Conservation (phyloP, 2,888 invertebrate genomes). For the Ptilodon capucinus region DNA sequence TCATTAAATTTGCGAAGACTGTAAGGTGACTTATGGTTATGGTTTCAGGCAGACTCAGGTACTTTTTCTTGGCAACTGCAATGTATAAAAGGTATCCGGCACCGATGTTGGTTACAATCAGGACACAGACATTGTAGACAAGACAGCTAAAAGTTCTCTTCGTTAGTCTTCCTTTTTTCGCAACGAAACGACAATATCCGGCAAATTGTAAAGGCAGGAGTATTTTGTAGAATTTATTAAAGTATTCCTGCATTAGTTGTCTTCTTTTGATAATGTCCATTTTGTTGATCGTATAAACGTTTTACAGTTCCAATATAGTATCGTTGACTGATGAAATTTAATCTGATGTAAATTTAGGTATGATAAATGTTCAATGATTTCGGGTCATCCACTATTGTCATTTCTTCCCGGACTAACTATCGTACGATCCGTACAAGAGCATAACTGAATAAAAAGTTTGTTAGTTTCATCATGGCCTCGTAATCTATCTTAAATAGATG, state of each 20-base stretch:
- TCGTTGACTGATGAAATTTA: not conserved
- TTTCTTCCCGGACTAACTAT: no score
- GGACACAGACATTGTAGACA: constrained; percentile 33
- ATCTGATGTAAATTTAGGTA: not conserved
- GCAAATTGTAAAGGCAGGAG: constrained; percentile 34
- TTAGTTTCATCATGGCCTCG: no score
- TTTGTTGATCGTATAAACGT: constrained; percentile 5
- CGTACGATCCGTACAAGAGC: no score
- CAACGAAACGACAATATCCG: constrained; percentile 52
- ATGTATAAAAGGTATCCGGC: constrained; percentile 39
- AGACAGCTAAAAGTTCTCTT: constrained; percentile 31
- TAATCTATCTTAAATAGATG: no score
- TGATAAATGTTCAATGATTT: no score
- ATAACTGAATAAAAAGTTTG: no score
- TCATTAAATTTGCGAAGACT: constrained; percentile 36
- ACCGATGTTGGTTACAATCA: constrained; percentile 26
- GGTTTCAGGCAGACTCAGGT: constrained; percentile 44
- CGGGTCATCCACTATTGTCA: no score
- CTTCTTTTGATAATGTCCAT: constrained; percentile 26
- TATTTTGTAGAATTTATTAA: constrained; percentile 26
- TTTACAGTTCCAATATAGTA: not conserved
- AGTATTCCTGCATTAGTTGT: constrained; percentile 41
- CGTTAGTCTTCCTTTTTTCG: constrained; percentile 42
- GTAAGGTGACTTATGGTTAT: constrained; percentile 40
- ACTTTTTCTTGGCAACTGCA: constrained; percentile 26